Percentiles rank a stretch among this genome's conserved stretches.
These are phyloP conservation scores for Hanleya hanleyi DNA, from an alignment of 2,888 invertebrate genomes.

Conservation along the genomic window DNA sequence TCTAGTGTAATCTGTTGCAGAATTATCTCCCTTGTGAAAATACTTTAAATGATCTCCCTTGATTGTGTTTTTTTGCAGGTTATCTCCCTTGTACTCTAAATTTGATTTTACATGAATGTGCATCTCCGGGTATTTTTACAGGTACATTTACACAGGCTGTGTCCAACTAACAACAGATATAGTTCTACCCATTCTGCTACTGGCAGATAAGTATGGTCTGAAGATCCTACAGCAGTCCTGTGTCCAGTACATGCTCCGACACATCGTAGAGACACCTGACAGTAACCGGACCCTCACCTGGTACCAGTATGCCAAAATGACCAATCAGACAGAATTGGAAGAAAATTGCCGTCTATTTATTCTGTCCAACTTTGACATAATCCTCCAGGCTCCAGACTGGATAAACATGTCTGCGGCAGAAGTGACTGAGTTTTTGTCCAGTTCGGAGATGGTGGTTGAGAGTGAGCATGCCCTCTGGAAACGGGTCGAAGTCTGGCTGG, in stretches of 20 bases:
- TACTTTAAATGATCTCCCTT: no score
- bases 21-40: no score
- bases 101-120: no score
- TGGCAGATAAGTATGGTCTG: slow-evolving; percentile 62
- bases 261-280: slow-evolving; percentile 63
- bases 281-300: slow-evolving; percentile 62
- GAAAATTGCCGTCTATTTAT: slow-evolving; percentile 58
- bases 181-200: slow-evolving; percentile 54
- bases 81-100: not conserved
- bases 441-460: slow-evolving; percentile 57
- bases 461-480: slow-evolving; percentile 58
- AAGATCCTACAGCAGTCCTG: slow-evolving; percentile 61
- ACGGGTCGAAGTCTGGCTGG: slow-evolving; percentile 55
- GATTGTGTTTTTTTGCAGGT: not conserved
- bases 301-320: slow-evolving; percentile 65
- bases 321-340: slow-evolving; percentile 49
- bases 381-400: slow-evolving; percentile 61
- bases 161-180: slow-evolving; percentile 55
- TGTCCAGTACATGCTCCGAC: slow-evolving; percentile 59
- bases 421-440: slow-evolving; percentile 56
- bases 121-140: no score
- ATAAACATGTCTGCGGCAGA: slow-evolving; percentile 48
- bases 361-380: slow-evolving; percentile 60
- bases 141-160: slow-evolving; percentile 61
- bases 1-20: no score